Percentiles rank a stretch among this genome's conserved stretches.
Evolutionary conservation across 2,888 invertebrate genomes (phyloP).

Genomic region (Sphecodes monilicornis): DNA sequence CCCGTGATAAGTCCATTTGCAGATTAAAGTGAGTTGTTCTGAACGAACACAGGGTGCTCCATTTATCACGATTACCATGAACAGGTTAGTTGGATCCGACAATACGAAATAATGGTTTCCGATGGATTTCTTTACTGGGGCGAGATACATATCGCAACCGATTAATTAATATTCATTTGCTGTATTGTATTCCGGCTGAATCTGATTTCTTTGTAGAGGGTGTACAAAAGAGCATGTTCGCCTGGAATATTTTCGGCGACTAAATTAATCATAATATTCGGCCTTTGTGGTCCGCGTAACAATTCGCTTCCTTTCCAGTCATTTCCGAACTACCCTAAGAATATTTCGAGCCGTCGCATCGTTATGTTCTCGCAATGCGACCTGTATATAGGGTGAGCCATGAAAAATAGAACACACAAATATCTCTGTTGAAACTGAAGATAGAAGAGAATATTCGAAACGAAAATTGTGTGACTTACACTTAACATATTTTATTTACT

Average conservation of each 20-base stretch:
- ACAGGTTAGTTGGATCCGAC: background rate
- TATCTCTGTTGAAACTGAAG: no score
- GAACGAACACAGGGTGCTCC: background rate
- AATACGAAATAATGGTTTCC: slow-evolving; percentile 1
- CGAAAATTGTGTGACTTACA: no score
- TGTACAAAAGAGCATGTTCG: background rate
- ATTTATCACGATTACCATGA: slow-evolving; percentile 10
- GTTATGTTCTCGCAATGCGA: background rate
- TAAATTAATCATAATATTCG: slow-evolving; percentile 6
- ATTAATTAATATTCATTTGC: background rate
- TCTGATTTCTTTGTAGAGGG: background rate
- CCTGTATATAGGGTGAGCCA: background rate
- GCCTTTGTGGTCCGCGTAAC: background rate
- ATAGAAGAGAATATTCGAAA: no score
- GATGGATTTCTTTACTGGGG: background rate
- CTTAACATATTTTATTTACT: no score
- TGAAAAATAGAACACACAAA: no score
- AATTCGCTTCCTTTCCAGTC: background rate
- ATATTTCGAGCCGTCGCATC: background rate
- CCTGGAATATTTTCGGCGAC: background rate
- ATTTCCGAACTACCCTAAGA: no score
- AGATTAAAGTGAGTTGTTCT: slow-evolving; percentile 15
- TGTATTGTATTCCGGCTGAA: background rate
- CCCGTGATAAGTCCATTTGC: slow-evolving; percentile 8
- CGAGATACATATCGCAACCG: background rate